A percentile compares a stretch with the other conserved stretches of the same genome.
Conservation (phyloP, 2,113 vertebrate species). For the Chaetops frenatus region DNA sequence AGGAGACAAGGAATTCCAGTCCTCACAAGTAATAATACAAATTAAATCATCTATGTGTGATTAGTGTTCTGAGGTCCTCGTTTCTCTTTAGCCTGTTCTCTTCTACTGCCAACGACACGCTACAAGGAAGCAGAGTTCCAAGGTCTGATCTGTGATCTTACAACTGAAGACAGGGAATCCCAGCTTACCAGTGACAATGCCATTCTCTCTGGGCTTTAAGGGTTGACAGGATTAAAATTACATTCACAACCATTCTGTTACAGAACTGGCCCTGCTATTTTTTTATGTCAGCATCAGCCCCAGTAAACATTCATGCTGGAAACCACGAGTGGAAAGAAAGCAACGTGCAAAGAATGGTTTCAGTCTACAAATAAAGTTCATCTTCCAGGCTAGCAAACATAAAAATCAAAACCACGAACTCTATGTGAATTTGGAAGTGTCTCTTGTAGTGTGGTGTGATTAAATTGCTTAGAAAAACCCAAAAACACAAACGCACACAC, state of each 20-base stretch:
- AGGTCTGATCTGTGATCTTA: conserved; percentile 20
- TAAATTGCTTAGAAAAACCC: background rate
- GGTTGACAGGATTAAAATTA: background rate
- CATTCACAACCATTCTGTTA: background rate
- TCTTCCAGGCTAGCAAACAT: background rate
- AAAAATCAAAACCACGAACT: background rate
- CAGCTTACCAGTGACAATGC: background rate
- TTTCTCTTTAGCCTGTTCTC: background rate
- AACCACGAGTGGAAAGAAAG: background rate
- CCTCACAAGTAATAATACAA: background rate
- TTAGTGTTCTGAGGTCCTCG: background rate
- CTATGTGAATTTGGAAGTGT: background rate
- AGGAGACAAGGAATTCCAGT: background rate
- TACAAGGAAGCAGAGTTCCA: conserved; percentile 5
- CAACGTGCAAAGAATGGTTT: background rate
- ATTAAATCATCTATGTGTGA: background rate
- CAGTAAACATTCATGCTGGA: background rate
- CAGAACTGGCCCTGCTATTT: background rate
- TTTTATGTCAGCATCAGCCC: background rate
- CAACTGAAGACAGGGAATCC: background rate
- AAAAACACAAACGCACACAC: background rate
- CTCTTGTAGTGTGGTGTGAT: background rate
- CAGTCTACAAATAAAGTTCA: background rate
- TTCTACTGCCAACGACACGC: background rate
- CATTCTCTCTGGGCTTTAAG: background rate